Evolutionary conservation across 2,113 vertebrate species (phyloP).

Genomic region (Hemicordylus capensis): DNA sequence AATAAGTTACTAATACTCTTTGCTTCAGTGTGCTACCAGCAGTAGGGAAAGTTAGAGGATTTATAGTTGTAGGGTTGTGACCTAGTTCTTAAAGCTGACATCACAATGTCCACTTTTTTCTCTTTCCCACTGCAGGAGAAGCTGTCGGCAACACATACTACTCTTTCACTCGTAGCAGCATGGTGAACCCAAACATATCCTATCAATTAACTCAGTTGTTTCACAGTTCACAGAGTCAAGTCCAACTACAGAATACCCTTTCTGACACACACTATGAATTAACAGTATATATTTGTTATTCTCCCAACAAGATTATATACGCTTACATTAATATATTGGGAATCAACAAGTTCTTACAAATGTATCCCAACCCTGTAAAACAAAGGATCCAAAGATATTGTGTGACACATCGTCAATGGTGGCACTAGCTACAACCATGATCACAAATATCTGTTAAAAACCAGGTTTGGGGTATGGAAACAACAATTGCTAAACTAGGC

Average conservation of each 20-base stretch:
- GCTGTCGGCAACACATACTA: background rate
- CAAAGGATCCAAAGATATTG: background rate
- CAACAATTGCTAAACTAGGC: no score
- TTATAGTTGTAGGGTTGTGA: background rate
- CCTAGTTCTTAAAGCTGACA: background rate
- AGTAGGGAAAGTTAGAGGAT: background rate
- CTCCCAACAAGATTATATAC: background rate
- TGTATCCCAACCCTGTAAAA: background rate
- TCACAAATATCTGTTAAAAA: background rate
- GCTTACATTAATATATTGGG: background rate
- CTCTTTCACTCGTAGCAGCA: background rate
- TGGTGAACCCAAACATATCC: conserved; percentile 32
- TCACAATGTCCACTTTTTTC: background rate
- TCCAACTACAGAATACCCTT: conserved; percentile 18
- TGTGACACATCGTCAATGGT: background rate
- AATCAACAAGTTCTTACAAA: background rate
- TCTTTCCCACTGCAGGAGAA: background rate
- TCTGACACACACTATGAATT: background rate
- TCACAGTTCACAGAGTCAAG: background rate
- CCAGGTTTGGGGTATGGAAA: no score
- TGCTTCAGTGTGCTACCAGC: background rate
- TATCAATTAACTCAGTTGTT: background rate
- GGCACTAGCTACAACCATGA: background rate
- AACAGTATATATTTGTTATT: background rate
- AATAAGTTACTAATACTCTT: background rate